phyloP scores from a whole-genome alignment of 2,113 vertebrate species.

The Tetrax tetrax region DNA sequence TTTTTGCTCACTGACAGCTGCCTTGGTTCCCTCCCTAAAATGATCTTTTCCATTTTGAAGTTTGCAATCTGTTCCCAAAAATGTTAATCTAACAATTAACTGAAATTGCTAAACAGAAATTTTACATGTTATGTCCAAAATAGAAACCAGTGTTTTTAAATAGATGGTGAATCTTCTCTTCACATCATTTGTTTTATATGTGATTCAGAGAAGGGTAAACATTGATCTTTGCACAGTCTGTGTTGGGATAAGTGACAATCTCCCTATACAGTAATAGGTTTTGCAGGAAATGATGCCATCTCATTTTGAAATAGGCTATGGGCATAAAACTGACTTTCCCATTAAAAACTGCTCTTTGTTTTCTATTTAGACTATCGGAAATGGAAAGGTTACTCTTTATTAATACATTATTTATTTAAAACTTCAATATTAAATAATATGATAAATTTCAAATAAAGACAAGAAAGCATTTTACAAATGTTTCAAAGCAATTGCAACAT shows the following conservation, averaged over 20 bases:
- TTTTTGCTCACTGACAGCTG: constrained; percentile 83
- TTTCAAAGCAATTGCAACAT: not conserved
- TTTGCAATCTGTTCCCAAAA: constrained; percentile 88
- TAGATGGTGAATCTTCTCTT: constrained; percentile 75
- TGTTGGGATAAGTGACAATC: constrained; percentile 59
- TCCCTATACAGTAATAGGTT: constrained; percentile 51
- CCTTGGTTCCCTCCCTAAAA: constrained; percentile 83
- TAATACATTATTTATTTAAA: not conserved
- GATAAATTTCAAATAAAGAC: not conserved
- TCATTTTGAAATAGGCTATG: not conserved
- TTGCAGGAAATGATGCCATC: constrained; percentile 51
- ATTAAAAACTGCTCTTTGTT: constrained; percentile 16
- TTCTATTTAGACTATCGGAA: not conserved
- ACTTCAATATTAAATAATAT: not conserved
- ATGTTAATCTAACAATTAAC: constrained; percentile 86
- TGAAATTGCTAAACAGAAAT: constrained; percentile 85
- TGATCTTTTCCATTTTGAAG: constrained; percentile 86
- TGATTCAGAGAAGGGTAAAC: constrained; percentile 72
- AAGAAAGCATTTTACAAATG: not conserved
- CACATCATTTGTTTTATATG: constrained; percentile 76
- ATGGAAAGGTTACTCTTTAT: not conserved
- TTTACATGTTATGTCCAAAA: constrained; percentile 81
- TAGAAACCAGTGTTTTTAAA: constrained; percentile 81
- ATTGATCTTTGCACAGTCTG: constrained; percentile 72
- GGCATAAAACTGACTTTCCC: constrained; percentile 22